Percentiles rank a stretch among this genome's conserved stretches.
Evolutionary conservation across 2,888 invertebrate species (phyloP).

Genomic region (Tridacna gigas): DNA sequence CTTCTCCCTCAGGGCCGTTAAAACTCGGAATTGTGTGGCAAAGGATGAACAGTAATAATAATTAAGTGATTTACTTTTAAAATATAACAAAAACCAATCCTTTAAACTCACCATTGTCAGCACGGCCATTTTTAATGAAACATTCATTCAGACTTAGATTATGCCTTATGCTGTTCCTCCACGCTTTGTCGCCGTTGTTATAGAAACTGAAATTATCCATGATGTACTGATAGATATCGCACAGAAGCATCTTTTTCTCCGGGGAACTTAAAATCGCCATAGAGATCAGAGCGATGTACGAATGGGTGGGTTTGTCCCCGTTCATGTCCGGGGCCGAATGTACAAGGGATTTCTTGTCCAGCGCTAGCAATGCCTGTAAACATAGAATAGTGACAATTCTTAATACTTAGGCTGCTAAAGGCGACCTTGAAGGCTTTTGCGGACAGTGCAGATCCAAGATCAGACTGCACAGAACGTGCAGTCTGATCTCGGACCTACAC

Average conservation of each 20-base stretch:
- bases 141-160: conserved; percentile 83
- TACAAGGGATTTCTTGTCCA: conserved; percentile 52
- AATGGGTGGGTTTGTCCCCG: conserved; percentile 78
- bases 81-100: too few species aligned
- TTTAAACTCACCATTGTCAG: conserved; percentile 87
- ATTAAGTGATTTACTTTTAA: too few species aligned
- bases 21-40: too few species aligned
- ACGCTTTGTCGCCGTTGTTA: conserved; percentile 80
- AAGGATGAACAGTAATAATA: too few species aligned
- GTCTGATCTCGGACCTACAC: too few species aligned
- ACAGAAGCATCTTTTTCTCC: conserved; percentile 80
- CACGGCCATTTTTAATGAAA: conserved; percentile 81
- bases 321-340: conserved; percentile 18
- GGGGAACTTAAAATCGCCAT: conserved; percentile 82
- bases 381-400: neutral
- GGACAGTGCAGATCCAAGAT: too few species aligned
- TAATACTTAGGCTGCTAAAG: too few species aligned
- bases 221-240: conserved; percentile 83
- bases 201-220: conserved; percentile 81
- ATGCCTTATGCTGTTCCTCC: conserved; percentile 83
- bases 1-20: too few species aligned
- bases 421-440: too few species aligned
- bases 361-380: conserved; percentile 51
- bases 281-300: conserved; percentile 83
- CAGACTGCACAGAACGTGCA: too few species aligned